phyloP scores from a whole-genome alignment of 2,888 invertebrate species.

The Molorchus minor region DNA sequence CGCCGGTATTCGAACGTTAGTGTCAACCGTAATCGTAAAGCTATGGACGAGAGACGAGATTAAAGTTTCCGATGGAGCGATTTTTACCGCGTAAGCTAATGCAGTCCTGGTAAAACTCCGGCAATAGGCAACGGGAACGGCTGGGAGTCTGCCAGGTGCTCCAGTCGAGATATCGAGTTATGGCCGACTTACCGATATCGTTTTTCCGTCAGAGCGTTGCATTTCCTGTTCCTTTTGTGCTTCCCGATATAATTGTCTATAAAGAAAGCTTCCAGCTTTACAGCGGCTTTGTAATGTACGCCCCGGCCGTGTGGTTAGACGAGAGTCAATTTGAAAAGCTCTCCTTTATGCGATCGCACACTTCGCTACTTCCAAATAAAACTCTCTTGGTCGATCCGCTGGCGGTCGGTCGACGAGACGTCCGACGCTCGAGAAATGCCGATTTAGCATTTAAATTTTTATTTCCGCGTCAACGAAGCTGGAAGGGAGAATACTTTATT shows the following conservation, averaged over 20 bases:
- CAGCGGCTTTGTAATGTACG: conserved; percentile 13
- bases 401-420: too few species aligned
- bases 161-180: conserved; percentile 20
- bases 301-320: conserved; percentile 6
- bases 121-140: conserved; percentile 15
- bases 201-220: conserved; percentile 14
- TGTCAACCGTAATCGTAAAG: conserved; percentile 11
- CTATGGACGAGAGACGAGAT: conserved; percentile 11
- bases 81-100: conserved; percentile 17
- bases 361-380: neutral
- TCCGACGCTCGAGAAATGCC: too few species aligned
- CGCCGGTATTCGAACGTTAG: neutral
- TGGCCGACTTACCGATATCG: conserved; percentile 20
- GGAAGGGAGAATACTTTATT: too few species aligned
- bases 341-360: conserved; percentile 6
- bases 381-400: too few species aligned
- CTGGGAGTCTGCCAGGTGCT: conserved; percentile 23
- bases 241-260: conserved; percentile 17
- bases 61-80: conserved; percentile 20
- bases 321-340: neutral
- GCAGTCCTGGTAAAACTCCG: conserved; percentile 11
- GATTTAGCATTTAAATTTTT: too few species aligned
- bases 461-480: too few species aligned
- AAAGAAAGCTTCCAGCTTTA: conserved; percentile 16
- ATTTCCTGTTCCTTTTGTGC: conserved; percentile 14